Base-by-base conservation (phyloP, 2,888 invertebrate species). In the Pachliopta kotzebuea region DNA sequence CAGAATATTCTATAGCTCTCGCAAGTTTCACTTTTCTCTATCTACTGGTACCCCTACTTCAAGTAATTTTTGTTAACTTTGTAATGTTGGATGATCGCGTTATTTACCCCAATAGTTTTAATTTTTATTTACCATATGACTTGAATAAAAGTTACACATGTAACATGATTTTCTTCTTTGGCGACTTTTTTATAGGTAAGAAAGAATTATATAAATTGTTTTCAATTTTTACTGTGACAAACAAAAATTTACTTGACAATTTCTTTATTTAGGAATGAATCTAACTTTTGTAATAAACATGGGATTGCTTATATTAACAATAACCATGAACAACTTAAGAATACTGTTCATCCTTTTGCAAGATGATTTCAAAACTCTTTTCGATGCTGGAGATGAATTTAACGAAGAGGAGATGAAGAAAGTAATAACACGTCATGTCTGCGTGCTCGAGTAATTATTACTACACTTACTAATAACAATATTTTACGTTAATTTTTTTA, bases 351-450 rank as follows among this genome's bases (percentile, higher is more conserved):
- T 64, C 37, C 17, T 60, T 4, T 50, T 64, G 60, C 63, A 64
- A 64, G 56, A 56, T 24, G 64, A 64, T n/a, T 60, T 64, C 24
- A 64, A 64, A 56, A 56, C 4, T 0, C 26, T 64, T 17, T 64
- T 64, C 21, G 56, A 64, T 21, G 14, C 60, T 7, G 56, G 64
- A 0, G 52, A 56, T 24, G 60, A 56, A n/a, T 55, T 60, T 20
- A n/a, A 52, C 18, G 60, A 60, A 26, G 52, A 20, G 21, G 60
- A 64, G 20, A 42, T 64, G 49, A 56, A 26, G 29, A 52, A 17
- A 26, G 0, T 64, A 21, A 56, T 64, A 64, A 56, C 26, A 58
- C 42, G 21, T 37, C 60, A 64, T 21, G 42, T 52, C 11, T 37
- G 56, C 26, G 56, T 64, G 26, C 56, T 64, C 8, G 52, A 56